A percentile compares a stretch with the other conserved stretches of the same genome.
Evolutionary conservation across 2,113 vertebrate genomes (phyloP).

Genomic region (Mohoua ochrocephala): DNA sequence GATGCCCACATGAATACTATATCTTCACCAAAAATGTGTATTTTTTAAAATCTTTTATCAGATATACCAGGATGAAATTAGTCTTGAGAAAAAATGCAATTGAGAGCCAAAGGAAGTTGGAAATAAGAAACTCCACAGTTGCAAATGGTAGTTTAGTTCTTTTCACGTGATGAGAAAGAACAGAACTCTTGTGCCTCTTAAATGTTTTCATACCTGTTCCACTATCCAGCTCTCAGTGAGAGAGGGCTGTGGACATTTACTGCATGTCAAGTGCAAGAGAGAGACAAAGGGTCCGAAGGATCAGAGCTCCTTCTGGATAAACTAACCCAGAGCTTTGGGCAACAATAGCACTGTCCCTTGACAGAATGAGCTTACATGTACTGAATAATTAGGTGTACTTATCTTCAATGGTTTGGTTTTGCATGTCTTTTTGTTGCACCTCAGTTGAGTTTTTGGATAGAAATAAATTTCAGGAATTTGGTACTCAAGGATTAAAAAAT

Average conservation of each 20-base stretch:
- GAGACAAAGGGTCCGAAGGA: neutral
- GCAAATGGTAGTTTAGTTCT: neutral
- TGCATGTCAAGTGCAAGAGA: neutral
- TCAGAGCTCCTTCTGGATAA: neutral
- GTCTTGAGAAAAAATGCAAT: neutral
- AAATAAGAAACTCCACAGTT: neutral
- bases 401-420: neutral
- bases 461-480: neutral
- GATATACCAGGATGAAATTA: slow-evolving; percentile 44
- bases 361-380: neutral
- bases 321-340: neutral
- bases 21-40: slow-evolving; percentile 45
- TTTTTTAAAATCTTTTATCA: slow-evolving; percentile 13
- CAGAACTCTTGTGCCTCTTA: neutral
- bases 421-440: neutral
- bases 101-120: neutral
- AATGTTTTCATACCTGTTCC: neutral
- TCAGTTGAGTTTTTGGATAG: neutral
- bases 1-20: neutral
- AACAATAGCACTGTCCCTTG: neutral
- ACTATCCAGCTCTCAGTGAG: neutral
- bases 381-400: neutral
- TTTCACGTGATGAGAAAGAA: neutral
- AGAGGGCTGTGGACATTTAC: neutral
- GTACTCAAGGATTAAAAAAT: neutral